Base-by-base conservation (phyloP, 2,888 invertebrate genomes). In the Muschampia plurimacula region DNA sequence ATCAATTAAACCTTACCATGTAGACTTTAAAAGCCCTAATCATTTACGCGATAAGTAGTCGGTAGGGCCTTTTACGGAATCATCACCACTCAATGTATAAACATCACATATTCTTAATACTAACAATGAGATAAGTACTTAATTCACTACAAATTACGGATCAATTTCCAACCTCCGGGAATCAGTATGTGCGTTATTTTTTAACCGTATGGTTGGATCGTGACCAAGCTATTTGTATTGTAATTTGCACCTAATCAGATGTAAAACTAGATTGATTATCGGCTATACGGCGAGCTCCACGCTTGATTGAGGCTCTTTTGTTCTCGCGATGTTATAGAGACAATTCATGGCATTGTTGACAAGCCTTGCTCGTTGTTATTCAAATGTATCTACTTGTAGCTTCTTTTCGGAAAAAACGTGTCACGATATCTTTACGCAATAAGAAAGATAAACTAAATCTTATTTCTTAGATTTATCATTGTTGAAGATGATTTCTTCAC, bases 181-280 rank as follows among this genome's bases (percentile, higher is more conserved):
- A 4, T 79, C 74, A 76, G 41, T 77, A 77, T 46, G 81, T 79
- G 81, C 72, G 72, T 44, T 63, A 67, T 63, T 72, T 63, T 55
- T 36, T 41, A 8, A 22, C 4, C n/a, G 67, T 67, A 32, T 73
- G 78, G 82, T 78, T 68, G 72, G 80, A 80, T 93, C 94, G 94
- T 94, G 93, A 93, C 90, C 83, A 80, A 85, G 88, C 89, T 91
- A 91, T 93, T 92, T 92, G 91, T 90, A 89, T 88, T 90, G 91
- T 92, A 90, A 92, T 93, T 93, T 93, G 91, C 92, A 92, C 92
- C 89, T 92, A 92, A 93, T 94, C 89, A 88, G 88, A 90, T 92
- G 89, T 90, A 88, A 91, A 90, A 91, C 91, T 91, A 90, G 92
- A 94, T 93, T 92, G 91, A 93, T 92, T 92, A 90, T 92, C 86